phyloP scores from a whole-genome alignment of 1,140 invertebrate species.

The Saccostrea echinata region DNA sequence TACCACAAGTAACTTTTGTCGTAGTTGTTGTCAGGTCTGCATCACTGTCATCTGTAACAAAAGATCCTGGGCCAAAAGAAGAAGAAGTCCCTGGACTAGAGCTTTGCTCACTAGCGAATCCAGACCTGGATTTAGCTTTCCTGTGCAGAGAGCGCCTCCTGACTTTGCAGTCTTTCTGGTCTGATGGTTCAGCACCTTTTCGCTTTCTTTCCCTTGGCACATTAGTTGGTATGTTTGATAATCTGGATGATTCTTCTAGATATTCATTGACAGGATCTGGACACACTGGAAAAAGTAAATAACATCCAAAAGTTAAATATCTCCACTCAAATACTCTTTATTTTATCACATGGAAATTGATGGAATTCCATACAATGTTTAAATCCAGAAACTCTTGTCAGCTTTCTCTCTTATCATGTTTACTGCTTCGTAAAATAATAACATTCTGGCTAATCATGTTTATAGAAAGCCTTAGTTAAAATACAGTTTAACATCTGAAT shows the following conservation, averaged over 20 bases:
- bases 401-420: too few relatives aligned
- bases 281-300: not conserved
- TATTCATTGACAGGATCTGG: slow-evolving; percentile 63
- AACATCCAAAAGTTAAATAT: too few relatives aligned
- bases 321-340: too few relatives aligned
- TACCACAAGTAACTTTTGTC: slow-evolving; percentile 68
- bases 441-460: too few relatives aligned
- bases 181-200: not conserved
- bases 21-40: slow-evolving; percentile 23
- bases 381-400: too few relatives aligned
- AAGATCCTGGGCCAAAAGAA: not conserved
- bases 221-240: not conserved
- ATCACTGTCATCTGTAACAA: not conserved
- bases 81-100: not conserved
- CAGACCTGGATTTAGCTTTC: slow-evolving; percentile 5
- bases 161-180: not conserved
- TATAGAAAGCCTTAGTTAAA: too few relatives aligned
- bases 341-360: too few relatives aligned
- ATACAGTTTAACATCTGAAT: too few relatives aligned
- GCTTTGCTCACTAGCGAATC: not conserved
- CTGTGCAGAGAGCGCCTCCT: slow-evolving; percentile 18
- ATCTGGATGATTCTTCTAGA: slow-evolving; percentile 39
- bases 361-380: too few relatives aligned
- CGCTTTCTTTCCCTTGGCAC: not conserved
- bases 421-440: too few relatives aligned